Evolutionary conservation across 2,888 invertebrate genomes (phyloP).

Genomic region (Theristus sp.): DNA sequence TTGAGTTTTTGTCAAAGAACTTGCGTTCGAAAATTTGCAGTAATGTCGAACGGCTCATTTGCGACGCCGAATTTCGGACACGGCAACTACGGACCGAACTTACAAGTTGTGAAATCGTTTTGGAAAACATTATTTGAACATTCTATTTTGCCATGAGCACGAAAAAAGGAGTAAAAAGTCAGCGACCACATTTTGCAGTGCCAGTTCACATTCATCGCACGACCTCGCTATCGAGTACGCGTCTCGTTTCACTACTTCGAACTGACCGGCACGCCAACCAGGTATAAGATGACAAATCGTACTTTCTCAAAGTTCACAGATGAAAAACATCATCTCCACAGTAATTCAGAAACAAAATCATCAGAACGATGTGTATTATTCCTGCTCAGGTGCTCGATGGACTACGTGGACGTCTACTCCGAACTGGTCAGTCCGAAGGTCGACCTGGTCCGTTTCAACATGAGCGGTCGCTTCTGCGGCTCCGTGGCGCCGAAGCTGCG

Average conservation of each 20-base stretch:
- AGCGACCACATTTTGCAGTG: constrained; percentile 22
- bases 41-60: not conserved
- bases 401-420: constrained; percentile 36
- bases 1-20: too few relatives aligned
- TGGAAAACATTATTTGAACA: too few relatives aligned
- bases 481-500: constrained; percentile 32
- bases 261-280: constrained; percentile 33
- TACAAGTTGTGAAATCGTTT: too few relatives aligned
- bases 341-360: too few relatives aligned
- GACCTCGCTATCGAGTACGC: constrained; percentile 31
- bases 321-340: too few relatives aligned
- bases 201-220: constrained; percentile 35
- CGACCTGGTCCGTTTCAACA: constrained; percentile 27
- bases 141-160: too few relatives aligned
- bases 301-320: too few relatives aligned
- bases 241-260: constrained; percentile 33
- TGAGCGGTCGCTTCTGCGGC: constrained; percentile 36
- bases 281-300: constrained; percentile 26
- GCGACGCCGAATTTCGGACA: not conserved
- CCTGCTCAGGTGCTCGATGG: constrained; percentile 28
- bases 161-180: too few relatives aligned
- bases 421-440: constrained; percentile 29
- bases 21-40: too few relatives aligned
- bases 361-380: too few relatives aligned
- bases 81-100: not conserved